Evolutionary conservation across 2,797 vertebrate genomes (phyloP), one percentile per base, ranked within the genome.

Genomic region (Betta splendens): DNA sequence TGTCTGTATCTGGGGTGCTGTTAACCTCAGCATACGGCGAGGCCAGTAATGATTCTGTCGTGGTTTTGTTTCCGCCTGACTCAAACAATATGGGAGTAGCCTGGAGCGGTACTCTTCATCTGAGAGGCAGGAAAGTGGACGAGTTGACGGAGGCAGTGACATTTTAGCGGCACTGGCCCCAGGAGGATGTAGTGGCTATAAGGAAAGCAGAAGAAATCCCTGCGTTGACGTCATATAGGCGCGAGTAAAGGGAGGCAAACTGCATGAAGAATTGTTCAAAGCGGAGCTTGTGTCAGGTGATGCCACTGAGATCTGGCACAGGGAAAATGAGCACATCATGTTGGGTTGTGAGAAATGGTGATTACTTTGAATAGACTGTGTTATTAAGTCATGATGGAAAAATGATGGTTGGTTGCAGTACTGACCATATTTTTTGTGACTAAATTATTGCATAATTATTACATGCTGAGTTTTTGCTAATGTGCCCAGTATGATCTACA

Each of bases 111-210:
- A 20, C 43, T 49, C 28, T 39, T 31, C 11, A 35, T 23, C 33
- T 42, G 28, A 46, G 60, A 53, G 13, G 20, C 29, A 26, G 37
- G n/a, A 25, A 35, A 46, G 52, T 13, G 29, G 39, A 50, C 17
- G 15, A 61, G 60, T 37, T 61, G 64, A 66, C 57, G 46, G 29
- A 60, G 28, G 42, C 35, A 8, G 40, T 59, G 45, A 45, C 53
- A 59, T 66, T 65, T 79, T 35, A 46, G 32, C 40, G 35, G 16
- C 49, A 21, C 5, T 7, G 38, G 23, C 26, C 15, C 3, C 1
- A 11, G 42, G 31, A 16, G 5, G 18, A 9, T 18, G n/a, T n/a
- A 35, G 32, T 6, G 23, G 29, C 11, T 51, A 20, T 38, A 33
- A 22, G 35, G 23, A 5, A 33, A 43, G 32, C n/a, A 7, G 20